Evolutionary conservation across 92 coral and sea anemone species (phyloP), one percentile per base, ranked within the genome.

Genomic region (Zoanthus sociatus): DNA sequence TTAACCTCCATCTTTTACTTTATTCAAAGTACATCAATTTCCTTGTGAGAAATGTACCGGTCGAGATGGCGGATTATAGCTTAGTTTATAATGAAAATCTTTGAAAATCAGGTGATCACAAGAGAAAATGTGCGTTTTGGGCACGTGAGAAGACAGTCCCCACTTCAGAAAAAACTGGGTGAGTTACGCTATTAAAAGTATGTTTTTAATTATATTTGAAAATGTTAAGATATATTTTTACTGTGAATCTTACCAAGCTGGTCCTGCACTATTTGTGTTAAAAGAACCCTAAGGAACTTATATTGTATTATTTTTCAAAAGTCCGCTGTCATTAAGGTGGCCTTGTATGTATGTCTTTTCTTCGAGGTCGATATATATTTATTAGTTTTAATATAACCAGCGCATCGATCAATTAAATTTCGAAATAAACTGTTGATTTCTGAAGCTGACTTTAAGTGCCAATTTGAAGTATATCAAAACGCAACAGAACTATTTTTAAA

Each of bases 151-250:
- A 64, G 85, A 45, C 85, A 81, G 44, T 81, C 85, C 12, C 85
- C 85, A 81, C 85, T 81, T 67, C 85, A 81, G 63, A 81, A 81
- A 64, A 81, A 66, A 31, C 85, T 81, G 30, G 85, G 85, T 81
- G 47, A 10, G 75, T 42, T 51, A 48, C 42, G 45, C 21, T 63
- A 61, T 15, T 8, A 15, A 63, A 75, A 55, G 14, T 10, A 55
- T 68, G 33, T 56, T 79, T 15, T 58, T 78, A 7, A 16, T 58
- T 71, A 11, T 46, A 31, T 21, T 44, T 9, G 54, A 18, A 5
- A 44, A 11, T 45, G 44, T 64, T 44, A 3, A 6, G 17, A 30
- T 47, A 1, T 26, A 61, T 66, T 31, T 20, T 37, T 42, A 37
- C 42, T 37, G 4, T 37, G 4, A 45, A 81, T 66, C 46, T 66